Evolutionary conservation across 1,140 invertebrate genomes (phyloP).

Genomic region (Pogonognathellus flavescens): DNA sequence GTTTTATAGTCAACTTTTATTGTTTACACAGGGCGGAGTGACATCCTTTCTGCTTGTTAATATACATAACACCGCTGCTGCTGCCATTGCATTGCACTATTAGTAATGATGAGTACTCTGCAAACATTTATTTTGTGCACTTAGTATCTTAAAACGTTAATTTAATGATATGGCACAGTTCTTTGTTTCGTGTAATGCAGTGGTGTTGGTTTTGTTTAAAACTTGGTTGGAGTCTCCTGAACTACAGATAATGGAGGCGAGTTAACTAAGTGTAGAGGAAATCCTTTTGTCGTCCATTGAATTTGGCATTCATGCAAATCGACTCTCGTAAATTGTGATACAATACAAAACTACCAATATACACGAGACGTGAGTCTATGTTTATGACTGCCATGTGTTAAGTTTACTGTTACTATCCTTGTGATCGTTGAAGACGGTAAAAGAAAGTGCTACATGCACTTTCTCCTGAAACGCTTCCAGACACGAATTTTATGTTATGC

Average conservation of each 20-base stretch:
- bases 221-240: background rate
- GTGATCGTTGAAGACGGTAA: background rate
- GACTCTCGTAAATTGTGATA: constrained; percentile 10
- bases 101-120: no score
- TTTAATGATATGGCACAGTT: background rate
- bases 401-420: no score
- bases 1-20: background rate
- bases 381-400: background rate
- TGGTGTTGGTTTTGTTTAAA: background rate
- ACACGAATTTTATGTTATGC: constrained; percentile 52
- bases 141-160: constrained; percentile 1
- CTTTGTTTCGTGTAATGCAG: background rate
- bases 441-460: background rate
- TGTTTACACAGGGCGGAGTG: background rate
- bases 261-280: background rate
- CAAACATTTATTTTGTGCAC: no score
- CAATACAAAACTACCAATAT: background rate
- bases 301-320: constrained; percentile 27
- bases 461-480: no score
- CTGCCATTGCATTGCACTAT: no score
- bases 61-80: background rate
- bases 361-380: background rate
- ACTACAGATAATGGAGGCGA: background rate
- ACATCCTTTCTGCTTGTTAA: background rate
- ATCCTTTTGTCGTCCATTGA: constrained; percentile 9